Base-by-base conservation (phyloP, 2,888 invertebrate species). In the Ochropleura leucogaster region DNA sequence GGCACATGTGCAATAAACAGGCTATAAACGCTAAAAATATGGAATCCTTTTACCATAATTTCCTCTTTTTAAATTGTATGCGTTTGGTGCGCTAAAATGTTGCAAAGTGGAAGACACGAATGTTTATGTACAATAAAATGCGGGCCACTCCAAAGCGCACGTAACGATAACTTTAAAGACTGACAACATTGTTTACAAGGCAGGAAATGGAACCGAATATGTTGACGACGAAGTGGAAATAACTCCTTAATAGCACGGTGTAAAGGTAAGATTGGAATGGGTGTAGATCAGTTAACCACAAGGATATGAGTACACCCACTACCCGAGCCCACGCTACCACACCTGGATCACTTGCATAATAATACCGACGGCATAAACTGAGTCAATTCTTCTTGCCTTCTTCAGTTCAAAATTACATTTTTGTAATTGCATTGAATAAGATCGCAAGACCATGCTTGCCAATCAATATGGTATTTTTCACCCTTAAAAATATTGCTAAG, bases 1-100 rank as follows among this genome's bases (percentile, higher is more conserved):
- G 82, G 81, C 81, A 81, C 83, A 80, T 86, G 87, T 87, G 89
- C 79, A 90, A 90, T 91, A 91, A 92, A 89, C 90, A 89, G 89
- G 86, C 87, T 79, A 86, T 91, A 89, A 90, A 89, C 79, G 81
- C 83, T 75, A 87, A 89, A 90, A 87, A 89, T 90, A 90, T 89
- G 90, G 88, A 88, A 86, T 79, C 87, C 85, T 85, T 85, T 84
- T 87, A 88, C 84, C 88, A 88, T 90, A 90, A 87, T 89, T 89
- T 90, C 66, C 74, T 80, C 72, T 82, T 84, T 89, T 90, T 89
- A 88, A 89, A 90, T 86, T 85, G 82, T 80, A 73, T 68, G 81
- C 66, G 67, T 85, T 79, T 68, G 74, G 74, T 74, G 55, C 80
- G 78, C 65, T 82, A 87, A 89, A 85, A 86, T 80, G 80, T 88